A percentile compares a stretch with the other conserved stretches of the same genome.
Conservation (phyloP, 2,888 invertebrate genomes). For the Ectemnius cavifrons region DNA sequence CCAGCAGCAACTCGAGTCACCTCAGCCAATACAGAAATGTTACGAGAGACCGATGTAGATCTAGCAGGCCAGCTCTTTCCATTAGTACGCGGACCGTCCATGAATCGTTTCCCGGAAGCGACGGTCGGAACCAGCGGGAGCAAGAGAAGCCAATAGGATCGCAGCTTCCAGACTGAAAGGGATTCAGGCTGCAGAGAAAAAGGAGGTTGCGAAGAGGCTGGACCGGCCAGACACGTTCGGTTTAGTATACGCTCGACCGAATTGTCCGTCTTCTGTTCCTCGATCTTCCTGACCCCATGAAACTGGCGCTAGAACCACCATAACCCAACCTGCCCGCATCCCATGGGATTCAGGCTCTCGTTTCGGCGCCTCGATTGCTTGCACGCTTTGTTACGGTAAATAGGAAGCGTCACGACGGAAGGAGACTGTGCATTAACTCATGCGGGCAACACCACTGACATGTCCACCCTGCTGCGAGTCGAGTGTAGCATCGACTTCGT, state of each 20-base stretch:
- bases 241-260: background rate
- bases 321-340: conserved; percentile 51
- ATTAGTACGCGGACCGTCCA: conserved; percentile 33
- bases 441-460: conserved; percentile 43
- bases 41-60: too few relatives aligned
- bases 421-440: conserved; percentile 38
- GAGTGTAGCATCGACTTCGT: conserved; percentile 1
- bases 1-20: too few relatives aligned
- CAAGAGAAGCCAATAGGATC: conserved; percentile 6
- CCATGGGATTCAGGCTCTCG: conserved; percentile 2
- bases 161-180: background rate
- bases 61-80: background rate
- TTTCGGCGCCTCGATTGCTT: conserved; percentile 23
- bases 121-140: conserved; percentile 9
- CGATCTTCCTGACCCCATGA: background rate
- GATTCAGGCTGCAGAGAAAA: background rate
- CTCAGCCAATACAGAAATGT: too few relatives aligned
- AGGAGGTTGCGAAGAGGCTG: conserved; percentile 27
- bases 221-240: conserved; percentile 52
- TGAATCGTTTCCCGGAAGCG: conserved; percentile 53
- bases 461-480: background rate
- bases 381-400: conserved; percentile 30
- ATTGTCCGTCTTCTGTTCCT: too few relatives aligned
- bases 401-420: conserved; percentile 51
- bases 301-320: conserved; percentile 24